Conservation (phyloP, 2,113 vertebrate species). For the Cercopithecus mona region DNA sequence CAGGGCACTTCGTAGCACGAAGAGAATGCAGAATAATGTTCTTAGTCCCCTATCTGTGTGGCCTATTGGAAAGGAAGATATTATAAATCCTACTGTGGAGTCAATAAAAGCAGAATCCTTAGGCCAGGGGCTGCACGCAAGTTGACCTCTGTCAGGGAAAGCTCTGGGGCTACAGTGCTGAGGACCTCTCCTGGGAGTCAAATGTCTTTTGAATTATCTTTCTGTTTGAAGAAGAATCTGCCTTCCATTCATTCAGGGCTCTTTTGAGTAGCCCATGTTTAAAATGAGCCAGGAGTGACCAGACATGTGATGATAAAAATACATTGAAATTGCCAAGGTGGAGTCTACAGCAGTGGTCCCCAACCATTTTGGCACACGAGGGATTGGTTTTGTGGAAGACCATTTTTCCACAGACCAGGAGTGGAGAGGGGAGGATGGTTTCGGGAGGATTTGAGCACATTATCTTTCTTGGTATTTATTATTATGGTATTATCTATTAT, state of each 20-base stretch:
- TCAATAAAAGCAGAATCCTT: too few species aligned
- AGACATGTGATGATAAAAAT: neutral
- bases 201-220: neutral
- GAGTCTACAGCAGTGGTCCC: too few species aligned
- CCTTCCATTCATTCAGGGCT: neutral
- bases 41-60: neutral
- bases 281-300: neutral
- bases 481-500: too few species aligned
- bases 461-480: too few species aligned
- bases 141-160: neutral
- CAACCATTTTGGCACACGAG: too few species aligned
- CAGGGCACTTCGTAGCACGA: neutral
- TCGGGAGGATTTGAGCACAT: too few species aligned
- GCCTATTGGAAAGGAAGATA: neutral
- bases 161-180: neutral
- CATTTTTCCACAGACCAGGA: too few species aligned
- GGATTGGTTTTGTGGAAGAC: too few species aligned
- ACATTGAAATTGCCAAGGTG: neutral
- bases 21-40: neutral
- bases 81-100: too few species aligned
- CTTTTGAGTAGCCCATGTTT: neutral
- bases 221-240: neutral
- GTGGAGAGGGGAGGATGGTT: too few species aligned
- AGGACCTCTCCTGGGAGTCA: neutral
- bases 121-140: neutral